Base-by-base conservation (phyloP, 2,113 vertebrate species). In the Coregonus clupeaformis region DNA sequence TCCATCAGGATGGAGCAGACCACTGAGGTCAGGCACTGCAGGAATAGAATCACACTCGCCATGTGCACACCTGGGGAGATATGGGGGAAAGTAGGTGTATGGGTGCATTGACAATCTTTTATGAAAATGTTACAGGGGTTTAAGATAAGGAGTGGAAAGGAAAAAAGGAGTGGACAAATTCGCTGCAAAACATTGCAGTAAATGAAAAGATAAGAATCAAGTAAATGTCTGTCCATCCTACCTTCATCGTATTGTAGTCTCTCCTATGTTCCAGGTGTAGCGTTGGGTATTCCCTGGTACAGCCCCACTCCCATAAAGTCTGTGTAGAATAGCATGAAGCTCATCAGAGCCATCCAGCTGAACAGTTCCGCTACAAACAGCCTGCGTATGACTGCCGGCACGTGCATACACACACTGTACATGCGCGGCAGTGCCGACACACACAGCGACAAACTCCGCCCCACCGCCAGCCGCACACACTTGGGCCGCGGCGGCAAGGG, bases 301-400 rank as follows among this genome's bases (percentile, higher is more conserved):
- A 96, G 88, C 30, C 94, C 93, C 73, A 96, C 95, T 0, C 95
- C 96, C 0, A 97, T 87, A 0, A 96, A 97, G 73, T 97, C 96
- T 0, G 96, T 95, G 87, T 96, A 97, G 84, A 97, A 97, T 1
- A 97, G 90, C 45, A 94, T 93, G 88, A 96, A 95, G 0, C 94
- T 95, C 95, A 96, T 95, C 52, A 97, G 89, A 0, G 93, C 94
- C 95, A 94, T 96, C 96, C 96, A 97, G 86, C 94, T 95, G 89
- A 91, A 97, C 22, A 96, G 87, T 86, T 97, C 94, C 0, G 96
- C 95, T 78, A 96, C 78, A 0, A 95, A 95, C 16, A 96, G 94
- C 13, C 90, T 90, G 2, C 90, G 89, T 65, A 95, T 87, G 72
- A 94, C 87, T 0, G 76, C 71, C n/a, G 96, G 96, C 77, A 95